phyloP scores from a whole-genome alignment of 2,888 invertebrate species.

The Athalia cordata region DNA sequence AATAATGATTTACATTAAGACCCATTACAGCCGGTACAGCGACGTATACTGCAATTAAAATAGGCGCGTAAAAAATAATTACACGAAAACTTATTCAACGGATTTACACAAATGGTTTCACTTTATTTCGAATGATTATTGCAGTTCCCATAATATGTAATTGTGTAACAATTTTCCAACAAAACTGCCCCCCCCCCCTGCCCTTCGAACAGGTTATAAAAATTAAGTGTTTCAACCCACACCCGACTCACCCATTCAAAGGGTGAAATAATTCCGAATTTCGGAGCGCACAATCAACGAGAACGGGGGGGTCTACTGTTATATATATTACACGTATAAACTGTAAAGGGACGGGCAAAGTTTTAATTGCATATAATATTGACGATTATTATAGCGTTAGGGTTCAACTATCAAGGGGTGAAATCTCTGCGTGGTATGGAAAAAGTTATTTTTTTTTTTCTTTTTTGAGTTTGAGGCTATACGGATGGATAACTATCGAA shows the following conservation, averaged over 20 bases:
- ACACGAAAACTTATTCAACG: not conserved
- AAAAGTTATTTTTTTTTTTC: slow-evolving; percentile 47
- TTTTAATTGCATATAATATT: slow-evolving; percentile 40
- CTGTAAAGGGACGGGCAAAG: not conserved
- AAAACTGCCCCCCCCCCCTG: too few species aligned
- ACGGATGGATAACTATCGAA: too few species aligned
- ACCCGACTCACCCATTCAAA: not conserved
- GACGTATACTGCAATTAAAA: too few species aligned
- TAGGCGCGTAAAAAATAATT: too few species aligned
- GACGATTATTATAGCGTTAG: slow-evolving; percentile 29
- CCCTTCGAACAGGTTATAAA: slow-evolving; percentile 28
- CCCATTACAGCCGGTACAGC: too few species aligned
- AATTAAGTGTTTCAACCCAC: slow-evolving; percentile 6
- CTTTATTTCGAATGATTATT: slow-evolving; percentile 10
- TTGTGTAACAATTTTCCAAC: slow-evolving; percentile 10
- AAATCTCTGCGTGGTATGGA: slow-evolving; percentile 47
- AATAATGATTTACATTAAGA: too few species aligned
- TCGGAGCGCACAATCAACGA: not conserved
- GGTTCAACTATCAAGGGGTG: slow-evolving; percentile 18
- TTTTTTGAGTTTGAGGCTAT: slow-evolving; percentile 10
- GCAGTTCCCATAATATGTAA: slow-evolving; percentile 30
- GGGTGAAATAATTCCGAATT: slow-evolving; percentile 22
- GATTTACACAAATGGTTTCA: not conserved
- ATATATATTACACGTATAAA: not conserved
- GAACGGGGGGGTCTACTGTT: slow-evolving; percentile 4